phyloP scores from a whole-genome alignment of 2,113 vertebrate species.

The Aegithalos caudatus region DNA sequence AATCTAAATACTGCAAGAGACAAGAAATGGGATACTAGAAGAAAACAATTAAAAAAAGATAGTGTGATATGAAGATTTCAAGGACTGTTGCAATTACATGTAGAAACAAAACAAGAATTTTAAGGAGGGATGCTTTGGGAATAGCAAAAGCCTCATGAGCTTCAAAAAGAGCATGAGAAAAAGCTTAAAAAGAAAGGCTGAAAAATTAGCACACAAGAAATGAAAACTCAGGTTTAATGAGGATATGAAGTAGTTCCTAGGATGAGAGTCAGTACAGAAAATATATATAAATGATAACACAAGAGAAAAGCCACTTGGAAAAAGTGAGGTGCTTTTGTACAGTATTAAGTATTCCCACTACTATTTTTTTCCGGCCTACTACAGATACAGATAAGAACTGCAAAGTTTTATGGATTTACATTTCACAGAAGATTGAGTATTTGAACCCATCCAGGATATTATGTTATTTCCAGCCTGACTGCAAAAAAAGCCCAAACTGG shows the following conservation, averaged over 20 bases:
- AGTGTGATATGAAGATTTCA: not conserved
- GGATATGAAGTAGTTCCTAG: not conserved
- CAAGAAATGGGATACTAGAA: not conserved
- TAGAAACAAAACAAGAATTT: not conserved
- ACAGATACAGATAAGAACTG: not conserved
- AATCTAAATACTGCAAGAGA: not conserved
- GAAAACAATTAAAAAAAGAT: not conserved
- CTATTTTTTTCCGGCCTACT: not conserved
- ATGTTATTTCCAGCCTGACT: not conserved
- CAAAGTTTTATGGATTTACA: not conserved
- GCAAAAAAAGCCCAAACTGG: not conserved
- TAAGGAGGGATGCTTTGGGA: not conserved
- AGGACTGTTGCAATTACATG: not conserved
- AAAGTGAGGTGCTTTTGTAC: not conserved
- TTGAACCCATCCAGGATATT: not conserved
- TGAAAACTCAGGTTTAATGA: not conserved
- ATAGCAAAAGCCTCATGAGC: not conserved
- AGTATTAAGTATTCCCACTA: not conserved
- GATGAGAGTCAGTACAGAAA: not conserved
- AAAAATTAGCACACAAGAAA: not conserved
- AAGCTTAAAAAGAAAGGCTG: not conserved
- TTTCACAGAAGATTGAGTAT: not conserved
- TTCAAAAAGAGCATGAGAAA: not conserved
- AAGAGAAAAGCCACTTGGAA: not conserved
- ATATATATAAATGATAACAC: not conserved